A percentile compares a stretch with the other conserved stretches of the same genome.
Evolutionary conservation across 2,113 vertebrate species (phyloP).

Genomic region (Carassius carassius): DNA sequence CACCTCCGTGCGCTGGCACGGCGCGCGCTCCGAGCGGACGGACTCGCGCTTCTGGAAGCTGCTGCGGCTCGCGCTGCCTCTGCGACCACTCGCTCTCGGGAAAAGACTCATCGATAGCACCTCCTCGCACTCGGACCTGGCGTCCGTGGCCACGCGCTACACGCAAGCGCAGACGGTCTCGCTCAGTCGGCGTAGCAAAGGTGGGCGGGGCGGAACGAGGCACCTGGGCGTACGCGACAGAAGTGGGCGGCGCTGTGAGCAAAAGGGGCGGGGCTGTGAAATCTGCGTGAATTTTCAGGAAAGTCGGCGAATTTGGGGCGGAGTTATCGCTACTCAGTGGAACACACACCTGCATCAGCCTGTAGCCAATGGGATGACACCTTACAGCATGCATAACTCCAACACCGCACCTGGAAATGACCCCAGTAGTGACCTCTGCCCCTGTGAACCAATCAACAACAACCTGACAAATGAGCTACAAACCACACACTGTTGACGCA

Average conservation of each 20-base stretch:
- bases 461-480: conserved; percentile 27
- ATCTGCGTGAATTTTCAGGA: conserved; percentile 48
- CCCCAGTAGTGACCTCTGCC: conserved; percentile 3
- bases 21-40: conserved; percentile 74
- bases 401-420: neutral
- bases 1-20: conserved; percentile 82
- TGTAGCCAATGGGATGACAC: conserved; percentile 27
- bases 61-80: conserved; percentile 80
- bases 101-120: conserved; percentile 86
- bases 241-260: conserved; percentile 1
- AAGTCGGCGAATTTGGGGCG: conserved; percentile 27
- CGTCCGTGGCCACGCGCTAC: conserved; percentile 71
- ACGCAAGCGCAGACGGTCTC: conserved; percentile 67
- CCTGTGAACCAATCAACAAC: conserved; percentile 35
- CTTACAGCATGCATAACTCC: neutral
- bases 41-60: conserved; percentile 89
- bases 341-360: conserved; percentile 47
- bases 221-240: neutral
- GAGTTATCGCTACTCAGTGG: conserved; percentile 32
- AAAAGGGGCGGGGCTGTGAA: conserved; percentile 10
- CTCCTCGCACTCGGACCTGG: conserved; percentile 89
- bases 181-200: conserved; percentile 43
- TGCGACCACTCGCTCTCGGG: conserved; percentile 80
- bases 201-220: neutral
- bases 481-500: conserved; percentile 46